These are phyloP conservation scores for Colius striatus DNA, from an alignment of 2,113 vertebrate genomes.

Conservation along the genomic window DNA sequence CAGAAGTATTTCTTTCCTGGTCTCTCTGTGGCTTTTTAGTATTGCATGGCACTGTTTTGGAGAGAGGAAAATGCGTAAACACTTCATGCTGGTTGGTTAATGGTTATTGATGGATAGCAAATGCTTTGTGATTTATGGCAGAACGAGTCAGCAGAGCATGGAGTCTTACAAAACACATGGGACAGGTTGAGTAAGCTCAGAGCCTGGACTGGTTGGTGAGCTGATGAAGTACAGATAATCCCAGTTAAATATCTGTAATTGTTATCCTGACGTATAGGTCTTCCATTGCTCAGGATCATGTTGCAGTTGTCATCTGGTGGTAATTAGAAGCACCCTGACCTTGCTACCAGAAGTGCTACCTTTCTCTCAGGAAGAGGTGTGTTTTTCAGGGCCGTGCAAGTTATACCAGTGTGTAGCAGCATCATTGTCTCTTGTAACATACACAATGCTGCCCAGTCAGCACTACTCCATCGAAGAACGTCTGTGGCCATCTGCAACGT, in stretches of 20 bases:
- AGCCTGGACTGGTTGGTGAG: not conserved
- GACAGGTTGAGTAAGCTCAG: not conserved
- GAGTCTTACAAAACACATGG: slow-evolving; percentile 24
- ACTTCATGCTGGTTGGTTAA: not conserved
- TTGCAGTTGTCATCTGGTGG: not conserved
- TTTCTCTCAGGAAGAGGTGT: not conserved
- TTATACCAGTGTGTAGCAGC: not conserved
- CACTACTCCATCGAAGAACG: not conserved
- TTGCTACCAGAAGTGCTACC: not conserved
- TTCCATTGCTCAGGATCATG: not conserved
- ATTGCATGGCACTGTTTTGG: not conserved
- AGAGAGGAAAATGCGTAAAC: not conserved
- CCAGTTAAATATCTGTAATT: slow-evolving; percentile 22
- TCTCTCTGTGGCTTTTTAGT: not conserved
- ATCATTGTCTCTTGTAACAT: not conserved
- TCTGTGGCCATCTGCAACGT: not conserved
- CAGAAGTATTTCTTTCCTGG: not conserved
- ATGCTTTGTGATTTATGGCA: slow-evolving; percentile 15
- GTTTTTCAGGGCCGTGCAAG: not conserved
- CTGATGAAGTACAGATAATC: slow-evolving; percentile 46
- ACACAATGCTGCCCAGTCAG: not conserved
- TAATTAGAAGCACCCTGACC: not conserved
- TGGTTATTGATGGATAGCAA: slow-evolving; percentile 33
- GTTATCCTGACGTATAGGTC: not conserved
- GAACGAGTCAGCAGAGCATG: slow-evolving; percentile 26